Base-by-base conservation (phyloP, 2,113 vertebrate species). In the Pontoporia blainvillei region DNA sequence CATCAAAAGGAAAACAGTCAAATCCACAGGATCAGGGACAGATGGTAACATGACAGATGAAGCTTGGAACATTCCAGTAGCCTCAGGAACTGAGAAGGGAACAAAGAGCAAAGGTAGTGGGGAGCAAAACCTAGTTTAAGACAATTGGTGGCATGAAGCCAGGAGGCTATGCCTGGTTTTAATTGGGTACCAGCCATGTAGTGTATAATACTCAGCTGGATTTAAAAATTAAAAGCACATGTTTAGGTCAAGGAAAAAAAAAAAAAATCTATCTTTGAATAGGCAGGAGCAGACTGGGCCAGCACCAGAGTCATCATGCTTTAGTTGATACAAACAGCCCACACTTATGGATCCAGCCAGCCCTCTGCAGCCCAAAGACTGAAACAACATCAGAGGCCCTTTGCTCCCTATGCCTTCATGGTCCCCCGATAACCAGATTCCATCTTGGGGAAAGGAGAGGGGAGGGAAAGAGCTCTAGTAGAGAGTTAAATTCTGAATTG, bases 401-500 rank as follows among this genome's bases (percentile, higher is more conserved):
- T 62, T 75, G 1, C 8, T 62, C 18, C 44, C 52, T 1, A 1
- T 3, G 20, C 36, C 52, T 57, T 75, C 8, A 1, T 0, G 25
- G 34, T 57, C 14, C 8, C 27, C 27, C 8, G 31, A 8, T n/a
- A 46, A 14, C 14, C 57, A 94, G 71, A 34, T 54, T 8, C 13
- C 23, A 20, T 49, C 21, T 64, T 39, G 49, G n/a, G 29, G 0
- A 27, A 54, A n/a, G 9, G 59, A 72, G 31, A 84, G 5, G 29
- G 25, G 7, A 18, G n/a, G 23, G 27, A 59, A 69, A 86, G 31
- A 85, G 3, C 8, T 52, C 20, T 27, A 49, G 41, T 0, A 69
- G 29, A 34, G 39, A 95, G n/a, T 64, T 90, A 64, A 59, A 34
- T 61, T 88, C 39, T 49, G 25, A 91, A 49, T 57, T 23, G 25